A percentile compares a stretch with the other conserved stretches of the same genome.
Conservation (phyloP, 2,888 invertebrate genomes). For the Hypomecis atomaria region DNA sequence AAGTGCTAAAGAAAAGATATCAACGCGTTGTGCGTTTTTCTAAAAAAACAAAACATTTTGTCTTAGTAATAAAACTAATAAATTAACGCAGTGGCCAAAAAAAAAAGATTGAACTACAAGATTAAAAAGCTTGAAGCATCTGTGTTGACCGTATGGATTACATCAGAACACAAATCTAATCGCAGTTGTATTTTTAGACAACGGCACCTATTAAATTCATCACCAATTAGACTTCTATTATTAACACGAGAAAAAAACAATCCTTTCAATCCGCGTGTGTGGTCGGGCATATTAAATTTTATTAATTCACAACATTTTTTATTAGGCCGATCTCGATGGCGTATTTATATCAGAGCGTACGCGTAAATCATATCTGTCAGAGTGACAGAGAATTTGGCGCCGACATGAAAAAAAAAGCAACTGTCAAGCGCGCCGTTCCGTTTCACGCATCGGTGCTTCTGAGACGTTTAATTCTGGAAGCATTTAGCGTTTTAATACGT, state of each 20-base stretch:
- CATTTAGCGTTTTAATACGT: constrained; percentile 58
- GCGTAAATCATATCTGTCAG: constrained; percentile 72
- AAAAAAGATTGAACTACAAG: neutral
- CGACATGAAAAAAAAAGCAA: constrained; percentile 47
- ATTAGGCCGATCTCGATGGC: constrained; percentile 54
- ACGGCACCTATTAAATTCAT: constrained; percentile 43
- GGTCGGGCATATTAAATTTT: constrained; percentile 66
- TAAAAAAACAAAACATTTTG: neutral
- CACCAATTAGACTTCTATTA: constrained; percentile 47
- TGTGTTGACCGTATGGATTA: constrained; percentile 8
- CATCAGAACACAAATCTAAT: constrained; percentile 23
- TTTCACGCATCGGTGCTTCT: constrained; percentile 48
- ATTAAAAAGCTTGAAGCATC: constrained; percentile 13
- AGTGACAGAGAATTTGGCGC: constrained; percentile 73
- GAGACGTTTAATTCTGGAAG: constrained; percentile 53
- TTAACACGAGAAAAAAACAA: constrained; percentile 42
- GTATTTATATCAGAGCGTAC: constrained; percentile 60
- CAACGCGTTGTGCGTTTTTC: too few species aligned
- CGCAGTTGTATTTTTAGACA: constrained; percentile 37
- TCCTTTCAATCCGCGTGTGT: constrained; percentile 60
- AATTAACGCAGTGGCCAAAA: neutral
- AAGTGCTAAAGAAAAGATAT: too few species aligned
- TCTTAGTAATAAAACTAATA: neutral
- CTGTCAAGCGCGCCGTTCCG: constrained; percentile 52
- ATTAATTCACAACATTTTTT: constrained; percentile 66